A percentile compares a stretch with the other conserved stretches of the same genome.
These are phyloP conservation scores for Tragelaphus eurycerus DNA, from an alignment of 2,797 vertebrate species.

Conservation along the genomic window DNA sequence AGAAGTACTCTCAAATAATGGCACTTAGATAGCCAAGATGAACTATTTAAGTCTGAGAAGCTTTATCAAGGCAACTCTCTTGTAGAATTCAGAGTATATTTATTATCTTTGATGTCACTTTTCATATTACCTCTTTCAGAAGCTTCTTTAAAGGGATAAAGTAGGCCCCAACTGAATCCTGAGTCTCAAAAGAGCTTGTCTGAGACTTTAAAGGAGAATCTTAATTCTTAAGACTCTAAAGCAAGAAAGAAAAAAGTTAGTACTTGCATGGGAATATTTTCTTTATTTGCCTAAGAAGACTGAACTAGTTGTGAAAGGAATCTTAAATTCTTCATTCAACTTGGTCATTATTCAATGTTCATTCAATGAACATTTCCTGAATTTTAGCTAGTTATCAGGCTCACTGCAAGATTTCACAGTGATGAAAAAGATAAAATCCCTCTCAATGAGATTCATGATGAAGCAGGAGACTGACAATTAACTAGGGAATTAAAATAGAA, in stretches of 20 bases:
- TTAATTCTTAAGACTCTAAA: not conserved
- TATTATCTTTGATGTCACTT: not conserved
- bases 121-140: not conserved
- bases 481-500: not conserved
- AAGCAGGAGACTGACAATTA: not conserved
- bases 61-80: not conserved
- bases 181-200: not conserved
- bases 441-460: not conserved
- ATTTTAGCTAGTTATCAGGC: not conserved
- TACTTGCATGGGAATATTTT: not conserved
- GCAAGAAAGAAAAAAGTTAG: not conserved
- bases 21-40: not conserved
- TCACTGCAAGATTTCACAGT: not conserved
- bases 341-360: not conserved
- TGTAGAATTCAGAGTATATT: not conserved
- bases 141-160: not conserved
- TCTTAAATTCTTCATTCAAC: not conserved
- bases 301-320: not conserved
- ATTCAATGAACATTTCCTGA: not conserved
- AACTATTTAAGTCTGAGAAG: not conserved
- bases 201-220: not conserved
- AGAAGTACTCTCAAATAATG: not conserved
- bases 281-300: constrained; percentile 5
- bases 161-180: not conserved
- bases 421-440: not conserved